A percentile compares a stretch with the other conserved stretches of the same genome.
Conservation (phyloP, 2,113 vertebrate genomes). For the Sarotherodon lohbergeri region DNA sequence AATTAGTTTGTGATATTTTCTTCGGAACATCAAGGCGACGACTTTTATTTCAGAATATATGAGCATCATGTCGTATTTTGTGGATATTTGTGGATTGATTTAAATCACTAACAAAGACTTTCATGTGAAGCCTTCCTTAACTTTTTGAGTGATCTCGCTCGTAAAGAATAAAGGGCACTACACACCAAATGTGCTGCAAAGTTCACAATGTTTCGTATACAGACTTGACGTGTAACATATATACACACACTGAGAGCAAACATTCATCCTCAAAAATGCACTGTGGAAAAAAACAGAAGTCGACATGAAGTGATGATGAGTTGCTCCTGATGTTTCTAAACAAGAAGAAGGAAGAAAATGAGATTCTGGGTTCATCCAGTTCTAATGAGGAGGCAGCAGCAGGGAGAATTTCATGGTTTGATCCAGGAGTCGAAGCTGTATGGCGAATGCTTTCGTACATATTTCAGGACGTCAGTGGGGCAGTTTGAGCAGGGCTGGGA, state of each 20-base stretch:
- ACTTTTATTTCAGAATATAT: not conserved
- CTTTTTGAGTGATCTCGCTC: not conserved
- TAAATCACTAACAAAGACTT: not conserved
- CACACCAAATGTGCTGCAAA: not conserved
- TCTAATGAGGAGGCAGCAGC: not conserved
- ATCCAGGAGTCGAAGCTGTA: not conserved
- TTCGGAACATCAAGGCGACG: not conserved
- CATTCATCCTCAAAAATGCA: not conserved
- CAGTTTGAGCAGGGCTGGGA: not conserved
- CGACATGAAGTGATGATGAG: not conserved
- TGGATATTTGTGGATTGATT: not conserved
- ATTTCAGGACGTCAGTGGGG: not conserved
- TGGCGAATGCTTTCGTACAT: not conserved
- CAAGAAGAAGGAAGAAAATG: not conserved
- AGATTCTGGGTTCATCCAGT: not conserved
- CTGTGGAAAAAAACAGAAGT: not conserved
- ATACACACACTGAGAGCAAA: not conserved
- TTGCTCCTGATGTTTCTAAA: not conserved
- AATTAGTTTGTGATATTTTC: not conserved
- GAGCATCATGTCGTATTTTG: not conserved
- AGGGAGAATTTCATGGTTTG: not conserved
- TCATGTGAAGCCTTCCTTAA: not conserved
- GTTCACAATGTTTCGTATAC: not conserved
- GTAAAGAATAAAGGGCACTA: accelerated
- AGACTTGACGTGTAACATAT: not conserved